Base-by-base conservation (phyloP, 1,140 invertebrate genomes). In the Phthorimaea operculella region DNA sequence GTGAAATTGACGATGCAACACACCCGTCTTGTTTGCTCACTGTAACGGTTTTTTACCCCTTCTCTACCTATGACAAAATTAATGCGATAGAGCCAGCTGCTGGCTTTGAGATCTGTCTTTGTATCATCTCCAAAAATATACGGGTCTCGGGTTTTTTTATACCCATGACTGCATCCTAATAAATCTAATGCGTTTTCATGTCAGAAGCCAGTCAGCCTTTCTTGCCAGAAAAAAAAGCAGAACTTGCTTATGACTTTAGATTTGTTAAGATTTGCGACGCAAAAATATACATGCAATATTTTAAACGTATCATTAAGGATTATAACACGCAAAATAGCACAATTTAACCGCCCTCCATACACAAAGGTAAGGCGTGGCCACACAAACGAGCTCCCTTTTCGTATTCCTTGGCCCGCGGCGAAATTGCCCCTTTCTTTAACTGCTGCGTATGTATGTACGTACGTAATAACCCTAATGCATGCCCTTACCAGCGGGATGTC, bases 11-110 rank as follows among this genome's bases (percentile, higher is more conserved):
- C 70, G 64, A 75, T 68, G 63, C 55, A 62, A 56, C 51, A 54
- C 60, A 60, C 60, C 63, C 59, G 62, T 61, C 58, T 70, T 73
- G 66, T 74, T 74, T 68, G 69, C 60, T 63, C 64, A 58, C 52
- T 73, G 77, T 79, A 82, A 84, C 80, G 77, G 79, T 75, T 78
- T 74, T 51, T 58, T 56, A 66, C 57, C 69, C 70, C 66, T 66
- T 63, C 58, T 51, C 56, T 42, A 14, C 15, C 17, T 50, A 28
- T 50, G 21, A 28, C 48, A 50, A 28, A 50, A 50, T 15, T 47
- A 16, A 50, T 47, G 45, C 45, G 15, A 16, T 18, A n/a, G 45
- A 5, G 36, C 10, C 36, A 39, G 36, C 10, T 39, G 36, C 21
- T 28, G 21, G 21, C 21, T 28, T 28, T 28, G 21, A 28, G 21